phyloP scores from a whole-genome alignment of 2,797 vertebrate genomes.

The Hyperoplus lanceolatus region DNA sequence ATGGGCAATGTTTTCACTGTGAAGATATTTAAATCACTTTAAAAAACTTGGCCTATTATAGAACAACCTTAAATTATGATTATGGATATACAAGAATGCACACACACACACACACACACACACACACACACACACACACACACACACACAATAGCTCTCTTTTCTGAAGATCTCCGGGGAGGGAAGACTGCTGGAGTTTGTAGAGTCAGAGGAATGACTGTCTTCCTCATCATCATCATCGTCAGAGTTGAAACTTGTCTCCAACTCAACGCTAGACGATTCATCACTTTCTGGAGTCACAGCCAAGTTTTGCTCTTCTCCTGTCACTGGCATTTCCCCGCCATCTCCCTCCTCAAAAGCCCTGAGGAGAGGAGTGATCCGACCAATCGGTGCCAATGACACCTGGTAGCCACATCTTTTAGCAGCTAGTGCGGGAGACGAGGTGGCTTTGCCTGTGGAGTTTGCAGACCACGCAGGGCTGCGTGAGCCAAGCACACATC shows the following conservation, averaged over 20 bases:
- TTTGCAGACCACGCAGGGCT: slow-evolving; percentile 2
- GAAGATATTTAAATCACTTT: neutral
- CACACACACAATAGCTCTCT: slow-evolving; percentile 77
- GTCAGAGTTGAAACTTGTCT: slow-evolving; percentile 32
- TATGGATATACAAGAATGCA: neutral
- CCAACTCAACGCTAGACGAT: slow-evolving; percentile 20
- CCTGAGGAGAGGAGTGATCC: neutral
- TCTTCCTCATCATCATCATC: slow-evolving; percentile 28
- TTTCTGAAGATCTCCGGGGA: slow-evolving; percentile 90
- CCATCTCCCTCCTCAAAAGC: neutral
- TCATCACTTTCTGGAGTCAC: slow-evolving; percentile 2
- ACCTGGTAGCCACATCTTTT: neutral
- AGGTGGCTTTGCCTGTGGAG: neutral
- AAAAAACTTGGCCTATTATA: neutral
- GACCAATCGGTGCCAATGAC: neutral
- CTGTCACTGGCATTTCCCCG: neutral
- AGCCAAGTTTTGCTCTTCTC: neutral
- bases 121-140: slow-evolving; percentile 76
- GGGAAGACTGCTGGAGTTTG: slow-evolving; percentile 63
- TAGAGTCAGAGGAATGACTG: slow-evolving; percentile 30
- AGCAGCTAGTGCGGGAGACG: fast-evolving
- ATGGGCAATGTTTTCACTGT: slow-evolving; percentile 37
- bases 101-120: slow-evolving; percentile 72
- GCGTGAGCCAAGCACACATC: neutral
- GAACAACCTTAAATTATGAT: neutral